Base-by-base conservation (phyloP, 2,113 vertebrate species). In the Clinocottus analis region DNA sequence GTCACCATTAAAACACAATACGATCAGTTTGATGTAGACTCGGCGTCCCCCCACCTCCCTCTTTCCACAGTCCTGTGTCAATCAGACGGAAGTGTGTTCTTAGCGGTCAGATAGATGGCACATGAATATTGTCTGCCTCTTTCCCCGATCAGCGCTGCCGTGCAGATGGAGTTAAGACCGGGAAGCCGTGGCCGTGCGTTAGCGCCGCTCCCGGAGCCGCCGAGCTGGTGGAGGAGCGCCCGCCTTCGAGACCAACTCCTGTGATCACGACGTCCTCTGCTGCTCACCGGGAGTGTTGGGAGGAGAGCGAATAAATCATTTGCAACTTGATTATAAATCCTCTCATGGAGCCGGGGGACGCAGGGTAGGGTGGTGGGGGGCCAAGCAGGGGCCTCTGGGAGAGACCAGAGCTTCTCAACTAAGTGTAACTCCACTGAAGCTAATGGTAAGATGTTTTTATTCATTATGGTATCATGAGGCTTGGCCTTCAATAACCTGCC, bases 401-500 rank as follows among this genome's bases (percentile, higher is more conserved):
- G 19, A 72, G 37, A 78, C 29, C 71, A 74, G 19, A 68, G 31
- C 58, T 70, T 79, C 75, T 58, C 63, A 41, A 45, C 45, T n/a
- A 75, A 65, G 31, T 70, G 19, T 35, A 53, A 59, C 76, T 53
- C 25, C 56, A 77, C 47, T 16, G 58, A 64, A 35, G 47, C 62
- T 80, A 60, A 85, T 85, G 83, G 83, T 85, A 12, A 73, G 68
- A 25, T 10, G 45, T 13, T 62, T 25, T 29, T 43, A 21, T 43
- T 51, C 27, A 11, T 27, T 12, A 19, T 21, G 5, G 16, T 31
- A 0, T 25, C 7, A 45, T 7, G 7, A 19, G 4, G 11, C 3
- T 25, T 39, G 37, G 33, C 23, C n/a, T 25, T n/a, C 11, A 49
- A 11, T 11, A 16, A 21, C 10, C 3, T 3, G 27, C 14, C 55